Evolutionary conservation across 1,140 invertebrate genomes (phyloP).

Genomic region (Steinernema khuongi): DNA sequence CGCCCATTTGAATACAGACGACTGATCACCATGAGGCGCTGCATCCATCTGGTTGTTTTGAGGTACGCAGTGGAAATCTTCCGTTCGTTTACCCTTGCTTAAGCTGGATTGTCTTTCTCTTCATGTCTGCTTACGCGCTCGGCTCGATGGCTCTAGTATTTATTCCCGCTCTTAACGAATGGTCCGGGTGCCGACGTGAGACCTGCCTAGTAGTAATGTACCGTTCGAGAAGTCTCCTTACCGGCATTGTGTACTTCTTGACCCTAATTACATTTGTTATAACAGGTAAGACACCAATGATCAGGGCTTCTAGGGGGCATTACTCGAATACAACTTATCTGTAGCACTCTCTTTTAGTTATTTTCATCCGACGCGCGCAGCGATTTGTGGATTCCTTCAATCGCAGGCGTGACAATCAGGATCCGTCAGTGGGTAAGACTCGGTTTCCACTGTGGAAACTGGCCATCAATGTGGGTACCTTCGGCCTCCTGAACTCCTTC

Average conservation of each 20-base stretch:
- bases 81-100: too few species aligned
- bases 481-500: slow-evolving; percentile 44
- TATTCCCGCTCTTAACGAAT: slow-evolving; percentile 33
- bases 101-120: slow-evolving; percentile 35
- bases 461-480: slow-evolving; percentile 46
- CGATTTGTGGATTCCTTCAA: slow-evolving; percentile 38
- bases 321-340: too few species aligned
- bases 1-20: slow-evolving; percentile 46
- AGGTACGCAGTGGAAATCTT: too few species aligned
- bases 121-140: slow-evolving; percentile 29
- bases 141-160: slow-evolving; percentile 24
- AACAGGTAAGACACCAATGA: slow-evolving; percentile 25
- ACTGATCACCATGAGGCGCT: slow-evolving; percentile 46
- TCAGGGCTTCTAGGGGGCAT: too few species aligned
- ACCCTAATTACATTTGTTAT: slow-evolving; percentile 28
- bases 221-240: slow-evolving; percentile 25
- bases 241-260: slow-evolving; percentile 28
- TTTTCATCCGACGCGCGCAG: slow-evolving; percentile 41
- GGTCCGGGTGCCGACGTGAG: slow-evolving; percentile 34
- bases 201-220: slow-evolving; percentile 30
- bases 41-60: slow-evolving; percentile 40
- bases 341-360: slow-evolving; percentile 35
- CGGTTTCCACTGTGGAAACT: slow-evolving; percentile 50
- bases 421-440: not conserved
- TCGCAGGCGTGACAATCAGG: slow-evolving; percentile 13